Evolutionary conservation across 2,113 vertebrate species (phyloP).

Genomic region (Ochotona princeps): DNA sequence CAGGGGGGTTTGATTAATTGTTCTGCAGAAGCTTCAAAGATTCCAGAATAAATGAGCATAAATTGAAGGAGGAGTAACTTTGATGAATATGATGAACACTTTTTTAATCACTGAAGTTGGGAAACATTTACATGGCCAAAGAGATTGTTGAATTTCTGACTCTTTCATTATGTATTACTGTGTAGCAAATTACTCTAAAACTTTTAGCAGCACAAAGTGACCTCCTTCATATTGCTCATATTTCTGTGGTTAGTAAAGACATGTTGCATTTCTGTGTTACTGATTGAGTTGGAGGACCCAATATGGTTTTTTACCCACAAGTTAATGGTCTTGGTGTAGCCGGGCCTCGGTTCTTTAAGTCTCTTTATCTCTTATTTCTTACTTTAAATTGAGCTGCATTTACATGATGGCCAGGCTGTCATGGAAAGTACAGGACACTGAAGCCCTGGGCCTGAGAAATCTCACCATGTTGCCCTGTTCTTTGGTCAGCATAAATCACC

Average conservation of each 20-base stretch:
- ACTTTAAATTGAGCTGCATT: neutral
- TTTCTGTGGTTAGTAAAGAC: neutral
- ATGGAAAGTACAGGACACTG: neutral
- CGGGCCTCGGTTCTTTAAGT: neutral
- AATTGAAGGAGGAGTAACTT: constrained; percentile 60
- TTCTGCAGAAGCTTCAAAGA: constrained; percentile 52
- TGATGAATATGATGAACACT: constrained; percentile 36
- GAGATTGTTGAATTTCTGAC: constrained; percentile 44
- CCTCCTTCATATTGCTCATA: neutral
- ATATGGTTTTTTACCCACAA: neutral
- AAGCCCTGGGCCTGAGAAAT: neutral
- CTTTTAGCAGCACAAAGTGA: neutral
- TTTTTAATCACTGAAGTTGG: constrained; percentile 53
- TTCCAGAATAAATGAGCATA: constrained; percentile 46
- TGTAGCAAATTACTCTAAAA: constrained; percentile 5
- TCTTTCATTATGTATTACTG: constrained; percentile 11
- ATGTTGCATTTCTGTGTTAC: neutral
- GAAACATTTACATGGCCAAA: constrained; percentile 53
- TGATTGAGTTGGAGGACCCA: neutral
- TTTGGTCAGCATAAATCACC: neutral
- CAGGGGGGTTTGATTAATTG: constrained; percentile 36
- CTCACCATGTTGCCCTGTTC: neutral
- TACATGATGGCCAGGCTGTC: neutral
- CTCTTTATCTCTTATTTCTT: neutral
- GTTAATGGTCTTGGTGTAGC: neutral